Evolutionary conservation across 2,888 invertebrate species (phyloP).

Genomic region (Sinodicranocentrus sp.): DNA sequence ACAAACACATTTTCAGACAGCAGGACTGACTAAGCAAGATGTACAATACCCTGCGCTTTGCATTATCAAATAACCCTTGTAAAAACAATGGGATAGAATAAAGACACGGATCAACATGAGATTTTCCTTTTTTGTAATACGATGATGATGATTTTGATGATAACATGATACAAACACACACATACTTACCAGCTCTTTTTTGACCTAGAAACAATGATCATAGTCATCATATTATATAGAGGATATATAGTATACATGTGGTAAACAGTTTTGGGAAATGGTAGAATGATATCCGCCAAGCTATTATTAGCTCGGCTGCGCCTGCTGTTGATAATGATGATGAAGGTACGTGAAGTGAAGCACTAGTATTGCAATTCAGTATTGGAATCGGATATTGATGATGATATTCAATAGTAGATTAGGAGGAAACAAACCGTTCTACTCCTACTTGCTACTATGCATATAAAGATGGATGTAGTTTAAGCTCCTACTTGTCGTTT

Average conservation of each 20-base stretch:
- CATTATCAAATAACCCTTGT: too few species aligned
- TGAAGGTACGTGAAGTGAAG: neutral
- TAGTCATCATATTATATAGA: too few species aligned
- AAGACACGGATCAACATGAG: neutral
- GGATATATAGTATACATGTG: neutral
- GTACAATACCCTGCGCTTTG: neutral
- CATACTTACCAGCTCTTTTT: slow-evolving; percentile 81
- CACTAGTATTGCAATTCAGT: neutral
- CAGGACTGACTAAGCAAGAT: neutral
- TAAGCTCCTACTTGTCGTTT: neutral
- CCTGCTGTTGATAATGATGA: neutral
- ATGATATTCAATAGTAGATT: too few species aligned
- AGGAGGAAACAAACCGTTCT: too few species aligned
- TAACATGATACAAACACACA: too few species aligned
- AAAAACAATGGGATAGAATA: too few species aligned
- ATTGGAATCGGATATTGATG: slow-evolving; percentile 19
- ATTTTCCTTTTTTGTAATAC: too few species aligned
- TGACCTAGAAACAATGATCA: too few species aligned
- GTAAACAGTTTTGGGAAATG: neutral
- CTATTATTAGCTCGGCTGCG: slow-evolving; percentile 13
- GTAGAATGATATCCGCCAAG: neutral
- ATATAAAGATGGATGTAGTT: too few species aligned
- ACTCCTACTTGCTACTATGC: too few species aligned
- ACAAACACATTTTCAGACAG: neutral
- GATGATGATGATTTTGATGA: too few species aligned